These are phyloP conservation scores for Osedax fenrisi DNA, from an alignment of 2,888 invertebrate genomes.

Conservation along the genomic window DNA sequence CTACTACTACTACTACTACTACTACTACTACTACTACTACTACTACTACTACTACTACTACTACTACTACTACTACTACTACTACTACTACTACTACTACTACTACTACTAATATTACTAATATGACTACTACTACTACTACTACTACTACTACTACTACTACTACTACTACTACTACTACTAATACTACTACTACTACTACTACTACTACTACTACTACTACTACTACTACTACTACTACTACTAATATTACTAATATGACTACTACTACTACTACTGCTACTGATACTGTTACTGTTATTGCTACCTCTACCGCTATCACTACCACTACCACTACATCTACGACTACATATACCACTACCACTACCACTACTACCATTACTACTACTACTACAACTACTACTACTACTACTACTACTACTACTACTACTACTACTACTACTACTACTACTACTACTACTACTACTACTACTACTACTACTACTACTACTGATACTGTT, in stretches of 20 bases:
- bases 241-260: neutral
- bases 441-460: neutral
- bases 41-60: neutral
- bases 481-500: neutral
- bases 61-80: neutral
- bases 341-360: neutral
- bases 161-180: neutral
- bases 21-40: neutral
- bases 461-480: neutral
- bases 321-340: neutral
- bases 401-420: neutral
- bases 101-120: neutral
- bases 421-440: neutral
- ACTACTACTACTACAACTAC: neutral
- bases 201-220: neutral
- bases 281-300: neutral
- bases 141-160: neutral
- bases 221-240: neutral
- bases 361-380: neutral
- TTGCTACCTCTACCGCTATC: neutral
- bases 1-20: neutral
- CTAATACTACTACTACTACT: neutral
- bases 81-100: neutral
- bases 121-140: neutral
- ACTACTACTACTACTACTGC: neutral